Evolutionary conservation across 2,888 invertebrate species (phyloP).

Genomic region (Adelphocoris suturalis): DNA sequence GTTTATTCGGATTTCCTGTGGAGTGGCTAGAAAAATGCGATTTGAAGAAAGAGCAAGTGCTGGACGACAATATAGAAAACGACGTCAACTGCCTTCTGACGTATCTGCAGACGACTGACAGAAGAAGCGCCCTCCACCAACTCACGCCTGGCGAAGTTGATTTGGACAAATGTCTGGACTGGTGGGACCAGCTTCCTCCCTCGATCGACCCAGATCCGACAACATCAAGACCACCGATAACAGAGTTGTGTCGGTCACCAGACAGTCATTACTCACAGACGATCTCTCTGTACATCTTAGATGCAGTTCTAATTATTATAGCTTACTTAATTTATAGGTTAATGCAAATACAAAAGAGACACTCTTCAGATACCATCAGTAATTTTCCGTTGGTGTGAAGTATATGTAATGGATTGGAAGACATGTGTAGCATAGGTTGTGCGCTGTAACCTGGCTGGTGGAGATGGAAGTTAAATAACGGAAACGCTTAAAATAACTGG

Average conservation of each 20-base stretch:
- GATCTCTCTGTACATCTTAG: background rate
- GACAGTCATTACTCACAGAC: background rate
- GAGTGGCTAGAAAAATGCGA: constrained; percentile 55
- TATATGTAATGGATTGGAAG: too few relatives aligned
- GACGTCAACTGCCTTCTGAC: constrained; percentile 46
- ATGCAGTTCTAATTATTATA: background rate
- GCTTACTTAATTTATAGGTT: constrained; percentile 46
- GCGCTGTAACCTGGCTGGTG: too few relatives aligned
- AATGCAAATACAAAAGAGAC: background rate
- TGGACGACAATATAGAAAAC: constrained; percentile 47
- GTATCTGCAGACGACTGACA: constrained; percentile 28
- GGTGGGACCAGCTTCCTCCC: constrained; percentile 57
- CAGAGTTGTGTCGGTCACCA: background rate
- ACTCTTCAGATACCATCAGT: constrained; percentile 13
- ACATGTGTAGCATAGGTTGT: too few relatives aligned
- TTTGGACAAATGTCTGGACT: constrained; percentile 64
- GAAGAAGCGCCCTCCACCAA: constrained; percentile 41
- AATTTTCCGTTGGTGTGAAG: constrained; percentile 42
- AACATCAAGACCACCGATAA: background rate
- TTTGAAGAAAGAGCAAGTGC: constrained; percentile 40
- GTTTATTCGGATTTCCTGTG: constrained; percentile 47
- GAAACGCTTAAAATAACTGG: too few relatives aligned
- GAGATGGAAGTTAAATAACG: too few relatives aligned
- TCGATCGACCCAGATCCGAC: background rate
- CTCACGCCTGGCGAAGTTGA: constrained; percentile 54